Percentiles rank a stretch among this genome's conserved stretches.
Conservation (phyloP, 2,113 vertebrate species). For the Murina feae region DNA sequence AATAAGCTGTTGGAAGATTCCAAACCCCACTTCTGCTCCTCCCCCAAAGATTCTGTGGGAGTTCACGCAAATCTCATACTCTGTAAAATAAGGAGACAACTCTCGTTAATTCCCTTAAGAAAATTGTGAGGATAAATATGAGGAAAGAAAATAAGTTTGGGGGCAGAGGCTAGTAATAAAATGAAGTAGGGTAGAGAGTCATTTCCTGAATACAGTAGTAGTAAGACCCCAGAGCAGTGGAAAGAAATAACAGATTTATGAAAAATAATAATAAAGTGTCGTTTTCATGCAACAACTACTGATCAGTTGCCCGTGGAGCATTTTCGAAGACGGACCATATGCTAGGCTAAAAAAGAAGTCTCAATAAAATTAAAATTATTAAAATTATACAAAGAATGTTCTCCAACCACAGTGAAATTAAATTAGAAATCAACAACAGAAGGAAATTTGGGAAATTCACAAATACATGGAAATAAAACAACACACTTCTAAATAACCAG, state of each 20-base stretch:
- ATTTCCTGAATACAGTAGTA: not conserved
- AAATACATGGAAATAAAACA: conserved; percentile 40
- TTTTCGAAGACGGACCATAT: not conserved
- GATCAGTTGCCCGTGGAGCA: not conserved
- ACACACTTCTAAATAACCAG: conserved; percentile 5
- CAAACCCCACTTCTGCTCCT: not conserved
- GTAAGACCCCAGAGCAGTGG: not conserved
- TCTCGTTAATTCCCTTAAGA: not conserved
- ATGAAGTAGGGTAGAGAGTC: not conserved
- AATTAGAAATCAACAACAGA: conserved; percentile 17
- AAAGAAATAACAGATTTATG: not conserved
- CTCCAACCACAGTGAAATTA: not conserved
- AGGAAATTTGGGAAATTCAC: not conserved
- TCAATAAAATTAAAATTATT: conserved; percentile 33
- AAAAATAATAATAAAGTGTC: not conserved
- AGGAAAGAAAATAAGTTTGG: not conserved
- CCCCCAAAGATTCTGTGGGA: not conserved
- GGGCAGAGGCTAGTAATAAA: not conserved
- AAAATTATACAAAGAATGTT: conserved; percentile 10
- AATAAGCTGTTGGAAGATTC: not conserved
- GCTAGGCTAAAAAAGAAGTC: not conserved
- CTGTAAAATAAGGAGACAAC: not conserved
- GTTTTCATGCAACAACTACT: not conserved
- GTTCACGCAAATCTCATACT: not conserved
- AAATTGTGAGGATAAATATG: not conserved